phyloP scores from a whole-genome alignment of 1,140 invertebrate species.

The Megalopta genalis region DNA sequence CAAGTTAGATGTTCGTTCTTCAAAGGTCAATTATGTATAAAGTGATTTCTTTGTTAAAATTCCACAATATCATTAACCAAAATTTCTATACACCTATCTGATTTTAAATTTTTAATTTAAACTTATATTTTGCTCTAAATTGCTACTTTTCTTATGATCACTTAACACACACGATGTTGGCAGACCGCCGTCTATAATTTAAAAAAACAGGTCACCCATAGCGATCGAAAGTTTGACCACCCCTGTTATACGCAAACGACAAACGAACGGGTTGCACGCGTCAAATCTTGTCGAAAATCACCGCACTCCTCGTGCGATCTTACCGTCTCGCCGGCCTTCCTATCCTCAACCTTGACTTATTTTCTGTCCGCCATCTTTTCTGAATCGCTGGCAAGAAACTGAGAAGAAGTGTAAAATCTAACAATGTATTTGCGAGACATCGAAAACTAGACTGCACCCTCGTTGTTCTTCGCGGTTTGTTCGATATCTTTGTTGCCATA shows the following conservation, averaged over 20 bases:
- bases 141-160: no score
- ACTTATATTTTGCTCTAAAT: no score
- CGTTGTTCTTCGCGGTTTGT: constrained; percentile 46
- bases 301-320: constrained; percentile 32
- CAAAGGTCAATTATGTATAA: constrained; percentile 60
- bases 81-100: no score
- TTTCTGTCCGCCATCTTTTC: constrained; percentile 42
- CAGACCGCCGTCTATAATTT: no score
- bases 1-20: constrained; percentile 68
- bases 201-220: no score
- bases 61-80: not conserved
- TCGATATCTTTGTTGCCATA: constrained; percentile 57
- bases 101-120: no score
- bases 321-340: constrained; percentile 35
- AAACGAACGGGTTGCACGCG: constrained; percentile 14
- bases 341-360: constrained; percentile 42
- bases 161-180: no score
- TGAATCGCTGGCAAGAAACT: not conserved
- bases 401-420: not conserved
- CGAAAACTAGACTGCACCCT: not conserved
- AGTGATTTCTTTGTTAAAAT: constrained; percentile 72
- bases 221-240: no score
- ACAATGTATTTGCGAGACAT: not conserved
- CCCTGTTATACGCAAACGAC: no score
- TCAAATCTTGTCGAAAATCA: constrained; percentile 63